Evolutionary conservation across 2,888 invertebrate species (phyloP).

Genomic region (Apodemia zela): DNA sequence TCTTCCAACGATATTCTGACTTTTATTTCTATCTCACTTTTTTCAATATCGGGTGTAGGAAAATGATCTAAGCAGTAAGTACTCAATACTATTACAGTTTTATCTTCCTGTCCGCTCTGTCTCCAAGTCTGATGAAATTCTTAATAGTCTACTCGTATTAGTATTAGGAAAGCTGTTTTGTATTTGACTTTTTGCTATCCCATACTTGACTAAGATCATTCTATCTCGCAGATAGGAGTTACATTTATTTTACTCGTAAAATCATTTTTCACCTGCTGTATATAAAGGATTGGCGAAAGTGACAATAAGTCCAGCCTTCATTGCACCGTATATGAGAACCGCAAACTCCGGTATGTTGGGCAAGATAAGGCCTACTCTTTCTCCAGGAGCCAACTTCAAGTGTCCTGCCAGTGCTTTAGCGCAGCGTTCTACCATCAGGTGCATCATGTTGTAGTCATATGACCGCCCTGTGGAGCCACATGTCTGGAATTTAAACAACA

Average conservation of each 20-base stretch:
- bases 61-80: no score
- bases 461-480: slow-evolving; percentile 84
- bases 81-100: no score
- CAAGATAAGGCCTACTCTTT: slow-evolving; percentile 83
- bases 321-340: slow-evolving; percentile 83
- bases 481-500: slow-evolving; percentile 64
- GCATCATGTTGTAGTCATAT: slow-evolving; percentile 83
- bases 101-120: no score
- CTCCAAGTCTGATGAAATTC: no score
- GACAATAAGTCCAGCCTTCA: slow-evolving; percentile 83
- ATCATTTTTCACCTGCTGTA: slow-evolving; percentile 80
- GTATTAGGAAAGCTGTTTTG: no score
- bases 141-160: no score
- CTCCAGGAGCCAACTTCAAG: slow-evolving; percentile 80
- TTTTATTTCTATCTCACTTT: no score
- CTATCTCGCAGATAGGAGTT: neutral
- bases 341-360: slow-evolving; percentile 87
- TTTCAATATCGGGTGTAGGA: no score
- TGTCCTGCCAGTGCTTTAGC: slow-evolving; percentile 79
- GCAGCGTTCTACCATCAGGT: slow-evolving; percentile 79
- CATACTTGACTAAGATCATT: no score
- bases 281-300: slow-evolving; percentile 86
- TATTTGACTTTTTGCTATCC: no score
- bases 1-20: no score
- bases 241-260: neutral